These are phyloP conservation scores for Hemicentrotus pulcherrimus DNA, from an alignment of 35 echinoderm and acorn worm species.

Conservation along the genomic window DNA sequence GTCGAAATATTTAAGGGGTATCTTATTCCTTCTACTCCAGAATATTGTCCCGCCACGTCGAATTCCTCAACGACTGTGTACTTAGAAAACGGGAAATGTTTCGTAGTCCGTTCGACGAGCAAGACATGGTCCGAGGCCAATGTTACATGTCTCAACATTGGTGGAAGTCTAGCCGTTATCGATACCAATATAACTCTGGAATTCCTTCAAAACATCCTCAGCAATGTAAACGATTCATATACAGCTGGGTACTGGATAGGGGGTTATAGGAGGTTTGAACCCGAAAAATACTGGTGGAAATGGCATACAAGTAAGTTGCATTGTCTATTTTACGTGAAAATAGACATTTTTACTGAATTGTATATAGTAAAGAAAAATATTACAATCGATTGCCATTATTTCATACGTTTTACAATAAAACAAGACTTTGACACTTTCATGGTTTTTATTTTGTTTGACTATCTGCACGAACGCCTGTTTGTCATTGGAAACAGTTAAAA, in stretches of 20 bases:
- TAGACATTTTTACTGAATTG: no score
- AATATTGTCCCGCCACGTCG: not conserved
- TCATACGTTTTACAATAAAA: no score
- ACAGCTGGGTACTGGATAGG: not conserved
- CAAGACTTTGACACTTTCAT: no score
- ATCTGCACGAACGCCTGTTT: no score
- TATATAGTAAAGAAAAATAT: no score
- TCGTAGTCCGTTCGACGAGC: not conserved
- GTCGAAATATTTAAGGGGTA: no score
- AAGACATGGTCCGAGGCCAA: not conserved
- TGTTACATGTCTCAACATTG: not conserved
- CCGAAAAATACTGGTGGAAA: not conserved
- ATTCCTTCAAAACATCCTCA: not conserved
- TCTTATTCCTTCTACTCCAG: not conserved
- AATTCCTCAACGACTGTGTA: not conserved
- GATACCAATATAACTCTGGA: not conserved
- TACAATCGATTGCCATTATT: no score
- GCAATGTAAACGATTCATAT: not conserved
- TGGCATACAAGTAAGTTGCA: not conserved
- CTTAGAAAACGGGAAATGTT: not conserved
- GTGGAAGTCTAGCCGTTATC: not conserved
- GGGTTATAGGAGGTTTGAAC: not conserved
- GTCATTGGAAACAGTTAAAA: no score
- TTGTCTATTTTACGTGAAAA: no score
- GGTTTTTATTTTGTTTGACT: no score